These are phyloP conservation scores for Lutraria lutraria DNA, from an alignment of 2,888 invertebrate genomes.

Conservation along the genomic window DNA sequence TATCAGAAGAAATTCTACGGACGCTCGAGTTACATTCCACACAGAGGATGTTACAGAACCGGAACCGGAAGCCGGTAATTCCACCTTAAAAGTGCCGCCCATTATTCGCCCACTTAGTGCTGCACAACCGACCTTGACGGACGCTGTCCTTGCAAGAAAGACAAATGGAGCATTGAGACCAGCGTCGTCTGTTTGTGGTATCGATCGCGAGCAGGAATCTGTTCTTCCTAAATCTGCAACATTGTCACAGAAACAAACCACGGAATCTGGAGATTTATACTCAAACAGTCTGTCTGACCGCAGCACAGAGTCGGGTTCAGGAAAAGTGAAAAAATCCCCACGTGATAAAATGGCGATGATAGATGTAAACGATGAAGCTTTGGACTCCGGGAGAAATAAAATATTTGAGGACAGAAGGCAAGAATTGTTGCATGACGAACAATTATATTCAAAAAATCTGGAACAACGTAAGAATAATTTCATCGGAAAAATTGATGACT, in stretches of 20 bases:
- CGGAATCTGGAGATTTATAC: constrained; percentile 60
- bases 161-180: constrained; percentile 36
- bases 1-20: constrained; percentile 69
- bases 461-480: constrained; percentile 76
- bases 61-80: constrained; percentile 24
- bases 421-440: constrained; percentile 80
- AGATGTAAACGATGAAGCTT: constrained; percentile 38
- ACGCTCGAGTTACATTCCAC: constrained; percentile 59
- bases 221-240: constrained; percentile 46
- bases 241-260: constrained; percentile 40
- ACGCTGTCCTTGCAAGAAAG: constrained; percentile 11
- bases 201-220: constrained; percentile 50
- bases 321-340: constrained; percentile 50
- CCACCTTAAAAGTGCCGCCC: constrained; percentile 7
- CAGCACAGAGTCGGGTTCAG: constrained; percentile 60
- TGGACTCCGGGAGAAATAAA: constrained; percentile 42
- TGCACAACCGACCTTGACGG: constrained; percentile 44
- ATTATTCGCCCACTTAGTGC: constrained; percentile 73
- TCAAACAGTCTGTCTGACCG: constrained; percentile 77
- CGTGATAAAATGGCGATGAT: constrained; percentile 48
- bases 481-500: constrained; percentile 74
- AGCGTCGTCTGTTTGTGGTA: constrained; percentile 45
- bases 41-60: constrained; percentile 69
- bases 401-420: constrained; percentile 79
- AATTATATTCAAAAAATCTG: constrained; percentile 69